Base-by-base conservation (phyloP, 2,888 invertebrate species). In the Philhelius pedissequus region DNA sequence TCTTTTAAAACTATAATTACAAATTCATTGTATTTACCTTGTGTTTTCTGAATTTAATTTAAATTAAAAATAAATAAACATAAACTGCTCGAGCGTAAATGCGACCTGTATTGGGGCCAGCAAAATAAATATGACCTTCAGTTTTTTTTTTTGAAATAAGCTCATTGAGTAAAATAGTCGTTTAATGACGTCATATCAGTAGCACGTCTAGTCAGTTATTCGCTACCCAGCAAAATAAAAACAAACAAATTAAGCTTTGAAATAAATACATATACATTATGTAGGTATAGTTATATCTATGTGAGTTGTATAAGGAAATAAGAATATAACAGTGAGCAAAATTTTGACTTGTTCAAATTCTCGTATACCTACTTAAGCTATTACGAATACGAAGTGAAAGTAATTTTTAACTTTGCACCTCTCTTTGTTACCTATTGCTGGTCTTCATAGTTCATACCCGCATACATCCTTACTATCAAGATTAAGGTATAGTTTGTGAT, bases 381-480 rank as follows among this genome's bases (percentile, higher is more conserved):
- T n/a, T n/a, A n/a, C 20, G 27, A 30, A 30, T 62, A 43, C 43
- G 62, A 62, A 62, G 62, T 62, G 62, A 62, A 62, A 62, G 62
- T 62, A 43, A 30, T 27, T 15, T 62, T 43, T 15, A 18, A 13
- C 3, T 48, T 7, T 15, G 13, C 9, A 2, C 27, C 43, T 62
- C 18, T 43, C 18, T 15, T 11, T 60, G 15, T 60, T n/a, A 27
- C 40, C 27, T 15, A 18, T 18, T 27, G 18, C 13, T 38, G 22
- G 15, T 43, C 40, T 40, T 43, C 35, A 35, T 43, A 30, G n/a
- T n/a, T n/a, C n/a, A n/a, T n/a, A n/a, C n/a, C n/a, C 8, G 18
- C 62, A 62, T 62, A 18, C 43, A 62, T 62, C 27, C 30, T 4
- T 4, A 13, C 18, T 43, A 62, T 62, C 43, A 43, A 43, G 62